Conservation (phyloP, 2,113 vertebrate genomes). For the Athene noctua region DNA sequence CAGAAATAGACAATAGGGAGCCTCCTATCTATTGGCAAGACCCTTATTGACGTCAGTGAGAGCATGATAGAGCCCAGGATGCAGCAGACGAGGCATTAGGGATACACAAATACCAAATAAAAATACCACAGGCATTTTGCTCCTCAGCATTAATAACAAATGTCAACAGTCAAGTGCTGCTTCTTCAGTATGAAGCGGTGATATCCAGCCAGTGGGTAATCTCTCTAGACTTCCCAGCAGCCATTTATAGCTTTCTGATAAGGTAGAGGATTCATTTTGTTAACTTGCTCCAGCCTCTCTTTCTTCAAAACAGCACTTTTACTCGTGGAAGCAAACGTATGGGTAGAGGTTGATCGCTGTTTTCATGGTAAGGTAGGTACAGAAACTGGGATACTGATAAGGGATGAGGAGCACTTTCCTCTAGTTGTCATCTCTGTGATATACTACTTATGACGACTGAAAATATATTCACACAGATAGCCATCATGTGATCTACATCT, state of each 20-base stretch:
- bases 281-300: background rate
- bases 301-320: background rate
- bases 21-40: conserved; percentile 6
- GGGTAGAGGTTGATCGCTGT: background rate
- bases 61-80: background rate
- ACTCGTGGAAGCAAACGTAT: background rate
- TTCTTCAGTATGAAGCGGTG: background rate
- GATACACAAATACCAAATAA: conserved; percentile 56
- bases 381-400: background rate
- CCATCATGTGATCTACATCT: background rate
- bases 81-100: background rate
- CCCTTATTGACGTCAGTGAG: background rate
- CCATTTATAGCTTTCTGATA: conserved; percentile 29
- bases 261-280: background rate
- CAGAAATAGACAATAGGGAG: conserved; percentile 26
- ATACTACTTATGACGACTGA: background rate
- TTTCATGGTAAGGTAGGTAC: background rate
- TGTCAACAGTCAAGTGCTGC: conserved; percentile 41
- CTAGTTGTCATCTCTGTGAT: background rate
- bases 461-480: background rate
- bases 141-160: conserved; percentile 49
- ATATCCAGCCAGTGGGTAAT: conserved; percentile 8
- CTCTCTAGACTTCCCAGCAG: conserved; percentile 17
- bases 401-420: background rate
- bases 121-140: conserved; percentile 44